These are phyloP conservation scores for Cyclophora punctaria DNA, from an alignment of 2,888 invertebrate species.

Conservation along the genomic window DNA sequence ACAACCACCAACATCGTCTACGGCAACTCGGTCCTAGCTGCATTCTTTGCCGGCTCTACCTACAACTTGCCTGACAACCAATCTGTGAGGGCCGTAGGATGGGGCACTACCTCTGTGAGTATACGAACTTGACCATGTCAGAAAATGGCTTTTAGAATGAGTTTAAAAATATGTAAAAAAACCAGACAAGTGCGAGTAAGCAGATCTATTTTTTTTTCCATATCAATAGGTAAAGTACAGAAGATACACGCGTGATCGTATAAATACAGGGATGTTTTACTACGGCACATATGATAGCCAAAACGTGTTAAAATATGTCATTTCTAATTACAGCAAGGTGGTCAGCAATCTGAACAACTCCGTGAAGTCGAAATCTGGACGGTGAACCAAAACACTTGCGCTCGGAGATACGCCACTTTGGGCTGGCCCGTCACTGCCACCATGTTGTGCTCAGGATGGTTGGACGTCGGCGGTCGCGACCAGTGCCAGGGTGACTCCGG, in stretches of 20 bases:
- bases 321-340: constrained; percentile 20
- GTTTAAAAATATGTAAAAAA: not conserved
- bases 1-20: constrained; percentile 14
- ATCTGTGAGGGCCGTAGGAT: constrained; percentile 43
- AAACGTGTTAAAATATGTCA: too few species aligned
- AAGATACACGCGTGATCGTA: too few species aligned
- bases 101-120: constrained; percentile 42
- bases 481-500: constrained; percentile 45
- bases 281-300: too few species aligned
- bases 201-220: not conserved
- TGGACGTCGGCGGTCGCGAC: not conserved
- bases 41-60: constrained; percentile 24
- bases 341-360: constrained; percentile 31
- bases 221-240: not conserved
- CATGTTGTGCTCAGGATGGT: not conserved
- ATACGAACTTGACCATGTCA: not conserved
- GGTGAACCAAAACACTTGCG: not conserved
- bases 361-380: constrained; percentile 14
- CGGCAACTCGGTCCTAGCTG: constrained; percentile 10
- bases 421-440: constrained; percentile 16
- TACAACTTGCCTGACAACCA: constrained; percentile 36
- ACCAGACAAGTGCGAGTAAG: not conserved
- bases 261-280: too few species aligned
- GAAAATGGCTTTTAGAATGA: not conserved
- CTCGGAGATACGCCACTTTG: not conserved